Evolutionary conservation across 2,888 invertebrate genomes (phyloP), one percentile per base, ranked within the genome.

Genomic region (Drosophila ochracea): DNA sequence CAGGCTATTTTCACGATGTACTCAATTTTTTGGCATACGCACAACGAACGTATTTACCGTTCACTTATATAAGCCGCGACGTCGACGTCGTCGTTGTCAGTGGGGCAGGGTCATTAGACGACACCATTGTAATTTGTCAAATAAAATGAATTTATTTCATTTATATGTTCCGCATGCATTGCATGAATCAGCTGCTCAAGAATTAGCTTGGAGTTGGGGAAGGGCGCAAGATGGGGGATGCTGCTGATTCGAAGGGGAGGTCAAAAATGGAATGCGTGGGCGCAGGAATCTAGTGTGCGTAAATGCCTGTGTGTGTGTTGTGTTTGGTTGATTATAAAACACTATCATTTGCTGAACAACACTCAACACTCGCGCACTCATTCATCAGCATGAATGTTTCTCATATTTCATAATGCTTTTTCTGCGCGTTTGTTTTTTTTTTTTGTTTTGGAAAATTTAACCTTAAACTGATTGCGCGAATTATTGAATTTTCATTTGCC

Each of bases 41-140:
- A 84, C 70, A 58, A 67, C 64, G 33, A 61, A 69, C 55, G 52
- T 57, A 47, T 68, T 75, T 69, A 69, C 64, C 76, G 73, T 79
- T 66, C 68, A 81, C 82, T 85, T 85, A 85, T 91, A 91, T 85
- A 85, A 85, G 89, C 66, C 73, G 61, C 54, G 78, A 49, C 30
- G 59, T 49, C 64, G 57, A 30, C 62, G 68, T n/a, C 4, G 65
- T 33, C 61, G 68, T 37, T 28, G 62, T 37, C 66, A 91, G 84
- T 90, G 90, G 90, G 73, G 89, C 91, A 87, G 86, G 86, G 86
- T 87, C 86, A 91, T 90, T 85, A 88, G 61, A 78, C 83, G 88
- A 78, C 90, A 84, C 80, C 59, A 58, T 73, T 83, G 76, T 76
- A 77, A 63, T 54, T 60, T 63, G 47, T 60, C 49, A 31, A 47